A percentile compares a stretch with the other conserved stretches of the same genome.
These are phyloP conservation scores for Cryptomyrus ogoouensis DNA, from an alignment of 2,113 vertebrate genomes.

Conservation along the genomic window DNA sequence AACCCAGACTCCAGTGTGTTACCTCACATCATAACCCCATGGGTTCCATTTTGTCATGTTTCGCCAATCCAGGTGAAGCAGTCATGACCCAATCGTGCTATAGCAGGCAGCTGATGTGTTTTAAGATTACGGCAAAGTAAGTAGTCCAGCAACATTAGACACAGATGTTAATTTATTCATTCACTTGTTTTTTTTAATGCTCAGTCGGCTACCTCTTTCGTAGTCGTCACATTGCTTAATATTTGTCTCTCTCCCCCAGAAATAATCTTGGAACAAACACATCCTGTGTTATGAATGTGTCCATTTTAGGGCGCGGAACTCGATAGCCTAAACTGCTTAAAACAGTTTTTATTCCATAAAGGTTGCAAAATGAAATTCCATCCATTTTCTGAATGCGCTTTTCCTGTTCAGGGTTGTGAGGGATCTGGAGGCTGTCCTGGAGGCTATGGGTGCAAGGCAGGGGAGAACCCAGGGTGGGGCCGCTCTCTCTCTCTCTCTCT, in stretches of 20 bases:
- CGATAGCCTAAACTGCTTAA: not conserved
- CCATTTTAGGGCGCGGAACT: not conserved
- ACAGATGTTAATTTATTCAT: not conserved
- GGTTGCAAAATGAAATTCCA: not conserved
- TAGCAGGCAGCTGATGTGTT: not conserved
- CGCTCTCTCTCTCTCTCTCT: too few species aligned
- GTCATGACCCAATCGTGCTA: not conserved
- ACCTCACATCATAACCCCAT: not conserved
- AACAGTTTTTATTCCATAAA: not conserved
- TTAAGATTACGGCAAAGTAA: not conserved
- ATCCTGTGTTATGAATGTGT: not conserved
- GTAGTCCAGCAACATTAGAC: not conserved
- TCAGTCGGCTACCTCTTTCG: not conserved
- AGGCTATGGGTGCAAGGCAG: too few species aligned
- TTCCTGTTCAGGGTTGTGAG: too few species aligned
- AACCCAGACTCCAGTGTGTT: not conserved
- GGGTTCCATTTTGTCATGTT: not conserved
- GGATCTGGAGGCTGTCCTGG: too few species aligned
- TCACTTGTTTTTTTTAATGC: not conserved
- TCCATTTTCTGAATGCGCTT: too few species aligned
- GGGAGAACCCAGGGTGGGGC: too few species aligned
- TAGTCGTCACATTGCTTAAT: not conserved
- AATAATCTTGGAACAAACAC: not conserved
- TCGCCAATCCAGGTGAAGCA: not conserved
- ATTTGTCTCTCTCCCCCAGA: not conserved